These are phyloP conservation scores for Otolemur crassicaudatus DNA, from an alignment of 2,797 vertebrate species.

Conservation along the genomic window DNA sequence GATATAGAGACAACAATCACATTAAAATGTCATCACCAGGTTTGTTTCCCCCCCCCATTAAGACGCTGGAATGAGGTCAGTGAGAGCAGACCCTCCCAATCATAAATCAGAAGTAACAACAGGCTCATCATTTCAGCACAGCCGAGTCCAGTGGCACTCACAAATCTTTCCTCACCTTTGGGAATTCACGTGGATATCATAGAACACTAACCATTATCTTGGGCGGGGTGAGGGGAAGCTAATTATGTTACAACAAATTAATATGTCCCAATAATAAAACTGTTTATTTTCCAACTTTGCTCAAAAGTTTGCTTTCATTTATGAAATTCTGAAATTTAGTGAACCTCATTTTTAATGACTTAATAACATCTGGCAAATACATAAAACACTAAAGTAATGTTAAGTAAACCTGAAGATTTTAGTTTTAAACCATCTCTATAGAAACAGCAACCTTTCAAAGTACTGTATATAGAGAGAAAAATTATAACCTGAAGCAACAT, in stretches of 20 bases:
- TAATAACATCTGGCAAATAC: neutral
- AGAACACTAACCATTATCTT: constrained; percentile 58
- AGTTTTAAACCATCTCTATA: neutral
- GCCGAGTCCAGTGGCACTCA: constrained; percentile 51
- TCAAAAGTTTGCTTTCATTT: neutral
- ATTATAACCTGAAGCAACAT: neutral
- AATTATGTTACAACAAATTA: neutral
- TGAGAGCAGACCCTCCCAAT: neutral
- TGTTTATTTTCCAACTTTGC: neutral
- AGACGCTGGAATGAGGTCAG: neutral
- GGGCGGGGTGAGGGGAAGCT: neutral
- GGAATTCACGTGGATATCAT: constrained; percentile 62
- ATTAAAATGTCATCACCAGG: constrained; percentile 54
- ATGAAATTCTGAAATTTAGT: constrained; percentile 1
- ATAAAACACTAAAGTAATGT: constrained; percentile 16
- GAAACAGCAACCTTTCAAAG: neutral
- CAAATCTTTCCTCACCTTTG: constrained; percentile 62
- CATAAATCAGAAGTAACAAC: constrained; percentile 61
- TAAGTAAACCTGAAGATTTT: neutral
- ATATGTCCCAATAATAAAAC: neutral
- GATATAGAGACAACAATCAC: constrained; percentile 36
- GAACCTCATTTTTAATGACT: constrained; percentile 61
- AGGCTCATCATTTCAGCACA: neutral
- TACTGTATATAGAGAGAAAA: neutral
- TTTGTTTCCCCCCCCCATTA: neutral